Evolutionary conservation across 2,888 invertebrate genomes (phyloP), one percentile per base, ranked within the genome.

Genomic region (Drosophila neonasuta): DNA sequence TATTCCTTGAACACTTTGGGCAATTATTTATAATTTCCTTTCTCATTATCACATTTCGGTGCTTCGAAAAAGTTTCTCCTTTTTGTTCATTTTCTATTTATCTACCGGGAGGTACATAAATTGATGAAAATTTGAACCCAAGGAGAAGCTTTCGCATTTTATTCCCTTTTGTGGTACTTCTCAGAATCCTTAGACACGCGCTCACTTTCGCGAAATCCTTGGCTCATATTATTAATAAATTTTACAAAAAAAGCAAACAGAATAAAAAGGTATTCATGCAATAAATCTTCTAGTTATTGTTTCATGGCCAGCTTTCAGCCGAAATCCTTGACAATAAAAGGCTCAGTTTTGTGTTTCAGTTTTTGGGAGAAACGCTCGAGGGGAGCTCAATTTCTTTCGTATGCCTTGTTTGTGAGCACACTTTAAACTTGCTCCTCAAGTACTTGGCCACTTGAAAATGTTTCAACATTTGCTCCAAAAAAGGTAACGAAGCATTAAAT

Each of bases 401-500:
- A 64, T 57, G 11, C 50, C 61, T 48, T 57, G 50, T 57, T 54
- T 56, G 48, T 20, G 55, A 61, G 71, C 49, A 62, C 66, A 65
- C 80, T 86, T 72, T 65, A 86, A 81, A 83, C 66, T 82, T 85
- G 36, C 48, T 45, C 20, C 50, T 61, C 52, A 57, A 81, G 80
- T 68, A 71, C 54, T 67, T 51, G 45, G 66, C 68, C 80, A 77
- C 78, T 86, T 63, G 57, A 79, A 80, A 65, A 71, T 75, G 66
- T 86, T 81, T 71, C 61, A 48, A 72, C 69, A 69, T 76, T 72
- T 72, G 60, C 76, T 71, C 56, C 62, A 55, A 80, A 68, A 66
- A 78, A 83, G 86, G 86, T 86, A 83, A 77, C 86, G 72, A 86
- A 76, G 86, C 86, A 79, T 79, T 74, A 86, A 83, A 84, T 83